phyloP scores from a whole-genome alignment of 1,140 invertebrate species.

The Trypoxylus dichotomus region DNA sequence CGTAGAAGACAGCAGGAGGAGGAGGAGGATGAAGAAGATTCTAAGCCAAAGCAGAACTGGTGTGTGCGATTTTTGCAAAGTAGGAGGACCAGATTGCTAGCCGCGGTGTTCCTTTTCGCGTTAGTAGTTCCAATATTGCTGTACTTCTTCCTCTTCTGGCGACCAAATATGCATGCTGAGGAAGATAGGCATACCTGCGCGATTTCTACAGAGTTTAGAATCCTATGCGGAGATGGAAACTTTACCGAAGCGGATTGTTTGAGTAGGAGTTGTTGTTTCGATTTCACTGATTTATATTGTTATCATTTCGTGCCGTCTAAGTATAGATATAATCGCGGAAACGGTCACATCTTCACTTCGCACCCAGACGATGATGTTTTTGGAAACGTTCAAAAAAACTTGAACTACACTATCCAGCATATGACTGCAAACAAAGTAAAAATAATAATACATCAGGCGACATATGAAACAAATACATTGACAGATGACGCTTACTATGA shows the following conservation, averaged over 20 bases:
- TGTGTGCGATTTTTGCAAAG: background rate
- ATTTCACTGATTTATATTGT: constrained; percentile 39
- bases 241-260: constrained; percentile 39
- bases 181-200: background rate
- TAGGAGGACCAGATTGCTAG: background rate
- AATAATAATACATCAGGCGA: constrained; percentile 27
- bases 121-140: background rate
- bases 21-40: background rate
- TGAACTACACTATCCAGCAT: constrained; percentile 30
- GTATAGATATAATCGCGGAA: constrained; percentile 36
- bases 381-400: background rate
- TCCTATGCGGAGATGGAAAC: constrained; percentile 42
- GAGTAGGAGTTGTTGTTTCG: constrained; percentile 43
- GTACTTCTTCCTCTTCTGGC: background rate
- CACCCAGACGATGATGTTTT: constrained; percentile 27
- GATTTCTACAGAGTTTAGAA: constrained; percentile 32
- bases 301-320: constrained; percentile 47
- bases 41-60: background rate
- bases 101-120: background rate
- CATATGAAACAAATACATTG: background rate
- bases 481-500: constrained; percentile 27
- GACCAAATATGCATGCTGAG: background rate
- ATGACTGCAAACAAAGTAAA: constrained; percentile 30
- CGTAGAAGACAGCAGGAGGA: background rate
- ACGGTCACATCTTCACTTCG: background rate